Base-by-base conservation (phyloP, 2,797 vertebrate genomes). In the Sebastes steindachneri region DNA sequence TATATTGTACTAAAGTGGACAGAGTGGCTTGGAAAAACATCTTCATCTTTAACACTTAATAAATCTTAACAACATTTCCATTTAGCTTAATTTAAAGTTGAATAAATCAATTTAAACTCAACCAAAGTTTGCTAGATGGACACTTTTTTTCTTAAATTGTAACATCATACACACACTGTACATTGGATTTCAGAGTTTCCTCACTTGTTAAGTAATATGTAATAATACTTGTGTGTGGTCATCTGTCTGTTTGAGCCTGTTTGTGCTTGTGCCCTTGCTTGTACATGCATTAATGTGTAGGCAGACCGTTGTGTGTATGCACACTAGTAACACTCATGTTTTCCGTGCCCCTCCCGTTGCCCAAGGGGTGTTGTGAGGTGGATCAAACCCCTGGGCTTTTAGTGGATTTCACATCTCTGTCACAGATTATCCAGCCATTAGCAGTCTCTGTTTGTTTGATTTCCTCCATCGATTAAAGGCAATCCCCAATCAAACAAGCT, bases 401-500 rank as follows among this genome's bases (percentile, higher is more conserved):
- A 78, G 82, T 67, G 78, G 82, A 86, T 89, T 85, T 85, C 58
- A 73, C 64, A 85, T 87, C 85, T 88, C 81, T 88, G 92, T 93
- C 89, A 85, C 84, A 73, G 91, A 93, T 92, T 88, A 92, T 92
- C 87, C 89, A 66, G 76, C 93, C 85, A 94, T 96, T 95, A 94
- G 89, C 74, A 8, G 66, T 26, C 75, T 77, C 60, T 91, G 90
- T 94, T 91, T 93, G 90, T 95, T 92, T 95, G 92, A 91, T 92
- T 91, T 86, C 84, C 75, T 84, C 83, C 63, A 95, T 96, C 79
- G 89, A 96, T 94, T 81, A 88, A 89, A 92, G 81, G 69, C 81
- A 86, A 94, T 95, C 95, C 91, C 79, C 84, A 68, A 93, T 93
- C 94, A 95, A 96, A 96, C 93, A 95, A 64, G 77, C 83, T 73